A percentile compares a stretch with the other conserved stretches of the same genome.
Evolutionary conservation across 1,140 invertebrate species (phyloP).

Genomic region (Pteromalus puparum): DNA sequence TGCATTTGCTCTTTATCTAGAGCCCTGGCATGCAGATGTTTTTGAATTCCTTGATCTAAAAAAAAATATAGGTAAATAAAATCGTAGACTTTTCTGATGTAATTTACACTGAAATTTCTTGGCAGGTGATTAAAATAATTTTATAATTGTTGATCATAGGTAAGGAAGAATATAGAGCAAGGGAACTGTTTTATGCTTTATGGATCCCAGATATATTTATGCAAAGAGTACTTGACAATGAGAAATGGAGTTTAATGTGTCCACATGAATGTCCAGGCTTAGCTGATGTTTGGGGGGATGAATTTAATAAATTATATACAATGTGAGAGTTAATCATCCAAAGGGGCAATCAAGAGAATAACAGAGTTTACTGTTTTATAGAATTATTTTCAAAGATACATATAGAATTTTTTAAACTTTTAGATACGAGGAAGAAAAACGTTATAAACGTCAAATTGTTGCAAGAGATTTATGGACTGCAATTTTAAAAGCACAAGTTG

Average conservation of each 20-base stretch:
- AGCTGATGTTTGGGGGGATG: slow-evolving; percentile 93
- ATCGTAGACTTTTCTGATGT: not conserved
- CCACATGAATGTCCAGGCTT: slow-evolving; percentile 95
- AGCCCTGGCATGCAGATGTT: slow-evolving; percentile 99
- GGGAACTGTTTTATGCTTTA: slow-evolving; percentile 98
- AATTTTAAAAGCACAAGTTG: slow-evolving; percentile 96
- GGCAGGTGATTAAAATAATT: not conserved
- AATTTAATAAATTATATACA: slow-evolving; percentile 94
- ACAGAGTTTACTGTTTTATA: not conserved
- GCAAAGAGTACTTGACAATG: slow-evolving; percentile 93
- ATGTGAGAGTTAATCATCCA: slow-evolving; percentile 74
- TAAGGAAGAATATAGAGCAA: slow-evolving; percentile 93
- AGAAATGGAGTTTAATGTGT: slow-evolving; percentile 97
- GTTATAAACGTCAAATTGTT: slow-evolving; percentile 84
- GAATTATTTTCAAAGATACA: slow-evolving; percentile 33
- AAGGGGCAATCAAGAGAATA: too few species aligned
- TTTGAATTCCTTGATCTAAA: slow-evolving; percentile 96
- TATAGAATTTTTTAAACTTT: slow-evolving; percentile 48
- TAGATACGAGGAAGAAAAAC: slow-evolving; percentile 91
- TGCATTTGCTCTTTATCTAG: slow-evolving; percentile 98
- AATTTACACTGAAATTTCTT: slow-evolving; percentile 2
- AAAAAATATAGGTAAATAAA: slow-evolving; percentile 88
- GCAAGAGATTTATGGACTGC: slow-evolving; percentile 96
- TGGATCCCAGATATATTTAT: slow-evolving; percentile 99
- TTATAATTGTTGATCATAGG: slow-evolving; percentile 58